Percentiles rank a stretch among this genome's conserved stretches.
phyloP scores from a whole-genome alignment of 2,113 vertebrate genomes.

The Tachysurus fulvidraco region DNA sequence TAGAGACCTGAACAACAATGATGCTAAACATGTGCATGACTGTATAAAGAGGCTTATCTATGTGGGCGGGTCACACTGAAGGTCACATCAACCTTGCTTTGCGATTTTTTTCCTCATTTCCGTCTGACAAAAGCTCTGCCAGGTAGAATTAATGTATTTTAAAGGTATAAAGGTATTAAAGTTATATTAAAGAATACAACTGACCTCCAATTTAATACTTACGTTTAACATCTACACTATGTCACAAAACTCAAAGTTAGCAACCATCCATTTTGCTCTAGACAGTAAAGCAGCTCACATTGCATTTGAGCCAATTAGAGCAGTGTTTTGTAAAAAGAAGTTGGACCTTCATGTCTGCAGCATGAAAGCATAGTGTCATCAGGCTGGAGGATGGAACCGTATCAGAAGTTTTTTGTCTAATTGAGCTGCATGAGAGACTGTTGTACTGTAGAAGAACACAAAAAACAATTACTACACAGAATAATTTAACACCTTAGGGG shows the following conservation, averaged over 20 bases:
- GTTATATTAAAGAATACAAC: neutral
- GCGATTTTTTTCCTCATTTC: constrained; percentile 15
- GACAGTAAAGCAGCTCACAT: neutral
- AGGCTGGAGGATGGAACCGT: neutral
- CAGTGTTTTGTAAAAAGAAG: neutral
- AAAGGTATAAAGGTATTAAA: no score
- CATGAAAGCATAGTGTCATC: neutral
- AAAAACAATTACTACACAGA: neutral
- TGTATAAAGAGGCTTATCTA: neutral
- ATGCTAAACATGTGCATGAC: neutral
- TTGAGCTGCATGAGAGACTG: no score
- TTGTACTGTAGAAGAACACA: neutral
- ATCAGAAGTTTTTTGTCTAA: neutral
- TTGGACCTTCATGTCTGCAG: neutral
- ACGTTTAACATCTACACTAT: neutral
- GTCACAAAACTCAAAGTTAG: neutral
- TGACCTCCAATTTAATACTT: neutral
- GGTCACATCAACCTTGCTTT: constrained; percentile 5
- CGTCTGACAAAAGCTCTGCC: neutral
- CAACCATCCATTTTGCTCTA: neutral
- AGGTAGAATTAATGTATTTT: constrained; percentile 21
- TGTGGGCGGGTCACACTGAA: neutral
- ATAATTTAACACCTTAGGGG: constrained; percentile 11
- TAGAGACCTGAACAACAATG: neutral
- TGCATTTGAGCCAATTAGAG: constrained; percentile 5